Evolutionary conservation across 2,113 vertebrate species (phyloP).

Genomic region (Lamprotornis superbus): DNA sequence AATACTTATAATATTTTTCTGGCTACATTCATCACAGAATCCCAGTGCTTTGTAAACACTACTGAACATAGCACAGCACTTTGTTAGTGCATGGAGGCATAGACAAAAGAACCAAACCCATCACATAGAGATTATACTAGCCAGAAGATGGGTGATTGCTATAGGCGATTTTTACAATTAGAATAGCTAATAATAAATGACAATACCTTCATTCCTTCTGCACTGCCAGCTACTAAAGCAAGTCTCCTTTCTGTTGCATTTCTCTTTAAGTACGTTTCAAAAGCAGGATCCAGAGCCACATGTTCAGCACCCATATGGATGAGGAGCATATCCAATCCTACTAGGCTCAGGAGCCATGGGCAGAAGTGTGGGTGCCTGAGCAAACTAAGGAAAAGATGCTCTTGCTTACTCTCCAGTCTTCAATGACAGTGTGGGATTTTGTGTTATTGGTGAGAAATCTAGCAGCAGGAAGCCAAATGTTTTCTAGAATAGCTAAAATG

Average conservation of each 20-base stretch:
- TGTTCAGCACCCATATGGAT: not conserved
- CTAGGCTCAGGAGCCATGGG: rapidly evolving
- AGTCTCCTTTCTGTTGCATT: not conserved
- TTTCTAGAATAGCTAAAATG: not conserved
- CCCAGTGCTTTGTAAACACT: not conserved
- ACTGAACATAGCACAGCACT: not conserved
- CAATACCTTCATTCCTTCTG: not conserved
- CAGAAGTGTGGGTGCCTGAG: not conserved
- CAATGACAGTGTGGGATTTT: not conserved
- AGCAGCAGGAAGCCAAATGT: not conserved
- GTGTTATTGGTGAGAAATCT: not conserved
- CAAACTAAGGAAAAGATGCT: not conserved
- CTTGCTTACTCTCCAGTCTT: not conserved
- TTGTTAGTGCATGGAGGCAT: not conserved
- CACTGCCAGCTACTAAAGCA: not conserved
- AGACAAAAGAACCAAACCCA: not conserved
- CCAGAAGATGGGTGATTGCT: not conserved
- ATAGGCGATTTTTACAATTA: not conserved
- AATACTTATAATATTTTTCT: not conserved
- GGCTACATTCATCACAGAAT: not conserved
- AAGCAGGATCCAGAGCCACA: not conserved
- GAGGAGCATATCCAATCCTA: not conserved
- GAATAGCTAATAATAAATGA: not conserved
- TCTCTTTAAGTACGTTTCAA: not conserved
- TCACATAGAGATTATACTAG: not conserved